Percentiles rank a stretch among this genome's conserved stretches.
Conservation (phyloP, 2,113 vertebrate species). For the Paramormyrops kingsleyae region DNA sequence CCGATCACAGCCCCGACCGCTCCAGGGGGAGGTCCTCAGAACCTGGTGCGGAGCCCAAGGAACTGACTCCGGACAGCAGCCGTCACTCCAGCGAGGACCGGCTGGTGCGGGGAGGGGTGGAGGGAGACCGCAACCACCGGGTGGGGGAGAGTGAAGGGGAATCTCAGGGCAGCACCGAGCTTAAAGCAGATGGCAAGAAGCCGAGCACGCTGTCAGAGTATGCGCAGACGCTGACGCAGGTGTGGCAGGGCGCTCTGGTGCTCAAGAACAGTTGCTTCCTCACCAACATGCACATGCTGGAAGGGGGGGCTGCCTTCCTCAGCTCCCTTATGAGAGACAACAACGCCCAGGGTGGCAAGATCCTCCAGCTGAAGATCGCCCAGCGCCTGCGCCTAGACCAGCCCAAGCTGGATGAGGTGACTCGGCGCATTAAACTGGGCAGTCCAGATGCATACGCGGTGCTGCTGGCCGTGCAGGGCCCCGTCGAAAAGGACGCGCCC, state of each 20-base stretch:
- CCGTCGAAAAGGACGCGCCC: slow-evolving; percentile 57
- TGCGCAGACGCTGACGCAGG: slow-evolving; percentile 75
- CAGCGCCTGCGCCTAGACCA: slow-evolving; percentile 94
- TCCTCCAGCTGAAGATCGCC: slow-evolving; percentile 91
- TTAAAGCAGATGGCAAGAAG: slow-evolving; percentile 63
- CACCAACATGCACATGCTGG: slow-evolving; percentile 87
- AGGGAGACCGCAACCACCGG: slow-evolving; percentile 72
- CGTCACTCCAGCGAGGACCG: slow-evolving; percentile 66
- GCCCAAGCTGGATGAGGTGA: slow-evolving; percentile 92
- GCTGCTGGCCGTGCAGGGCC: slow-evolving; percentile 83
- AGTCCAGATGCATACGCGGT: slow-evolving; percentile 84
- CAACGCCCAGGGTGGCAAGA: slow-evolving; percentile 56
- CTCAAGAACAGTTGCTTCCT: slow-evolving; percentile 98
- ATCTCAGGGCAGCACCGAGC: slow-evolving; percentile 54
- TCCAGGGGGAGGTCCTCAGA: slow-evolving; percentile 74
- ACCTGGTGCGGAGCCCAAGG: slow-evolving; percentile 62
- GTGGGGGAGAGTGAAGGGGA: slow-evolving; percentile 60
- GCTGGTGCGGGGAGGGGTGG: slow-evolving; percentile 54
- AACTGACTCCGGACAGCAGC: slow-evolving; percentile 68
- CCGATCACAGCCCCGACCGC: slow-evolving; percentile 77
- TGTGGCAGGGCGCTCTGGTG: slow-evolving; percentile 89
- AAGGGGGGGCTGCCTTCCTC: slow-evolving; percentile 81
- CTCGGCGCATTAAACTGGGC: slow-evolving; percentile 83
- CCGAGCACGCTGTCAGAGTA: slow-evolving; percentile 78
- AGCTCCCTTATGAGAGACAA: slow-evolving; percentile 74